Conservation (phyloP, 2,797 vertebrate species). For the Alexandromys oeconomus region DNA sequence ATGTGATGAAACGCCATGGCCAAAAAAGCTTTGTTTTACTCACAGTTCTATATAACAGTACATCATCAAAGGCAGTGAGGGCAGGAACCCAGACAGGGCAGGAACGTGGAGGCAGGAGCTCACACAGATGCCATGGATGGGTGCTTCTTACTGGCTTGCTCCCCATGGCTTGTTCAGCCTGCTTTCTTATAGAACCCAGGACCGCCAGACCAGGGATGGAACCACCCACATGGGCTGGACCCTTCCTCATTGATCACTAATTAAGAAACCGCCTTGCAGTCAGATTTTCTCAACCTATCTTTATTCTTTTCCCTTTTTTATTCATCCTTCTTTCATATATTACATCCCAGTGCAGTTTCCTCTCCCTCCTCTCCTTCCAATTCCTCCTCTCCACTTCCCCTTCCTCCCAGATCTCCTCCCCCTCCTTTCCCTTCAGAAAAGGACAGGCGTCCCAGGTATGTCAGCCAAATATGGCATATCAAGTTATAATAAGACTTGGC, state of each 20-base stretch:
- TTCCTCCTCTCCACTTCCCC: neutral
- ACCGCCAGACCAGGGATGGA: neutral
- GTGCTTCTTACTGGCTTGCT: neutral
- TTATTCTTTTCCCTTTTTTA: neutral
- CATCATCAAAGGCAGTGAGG: neutral
- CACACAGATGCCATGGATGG: neutral
- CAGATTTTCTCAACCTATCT: neutral
- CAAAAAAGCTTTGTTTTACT: neutral
- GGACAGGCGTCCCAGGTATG: neutral
- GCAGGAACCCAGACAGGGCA: too few species aligned
- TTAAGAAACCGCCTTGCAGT: neutral
- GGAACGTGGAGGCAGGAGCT: neutral
- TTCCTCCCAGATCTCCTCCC: neutral
- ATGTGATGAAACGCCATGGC: neutral
- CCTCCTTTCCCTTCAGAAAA: neutral
- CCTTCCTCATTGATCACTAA: neutral
- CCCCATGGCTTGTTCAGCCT: neutral
- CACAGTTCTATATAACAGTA: neutral
- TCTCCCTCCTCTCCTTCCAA: neutral
- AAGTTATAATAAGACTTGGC: neutral
- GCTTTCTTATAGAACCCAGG: neutral
- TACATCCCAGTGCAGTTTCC: neutral
- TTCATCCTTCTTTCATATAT: neutral
- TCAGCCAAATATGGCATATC: neutral
- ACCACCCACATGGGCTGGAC: neutral